These are phyloP conservation scores for Enteromius radiatus DNA, from an alignment of 2,797 vertebrate genomes.

Conservation along the genomic window DNA sequence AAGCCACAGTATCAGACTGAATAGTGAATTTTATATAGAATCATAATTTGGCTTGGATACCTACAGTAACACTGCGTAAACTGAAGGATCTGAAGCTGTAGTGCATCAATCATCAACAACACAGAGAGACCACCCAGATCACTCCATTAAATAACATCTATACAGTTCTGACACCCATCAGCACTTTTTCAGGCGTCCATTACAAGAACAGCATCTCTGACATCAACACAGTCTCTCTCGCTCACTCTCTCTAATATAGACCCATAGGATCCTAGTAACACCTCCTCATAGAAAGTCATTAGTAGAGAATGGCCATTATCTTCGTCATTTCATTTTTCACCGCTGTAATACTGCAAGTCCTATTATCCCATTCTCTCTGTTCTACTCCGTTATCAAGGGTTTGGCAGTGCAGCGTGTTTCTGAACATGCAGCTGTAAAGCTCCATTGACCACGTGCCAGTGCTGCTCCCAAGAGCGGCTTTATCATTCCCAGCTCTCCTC, in stretches of 20 bases:
- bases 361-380: neutral
- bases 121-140: constrained; percentile 7
- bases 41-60: neutral
- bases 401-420: constrained; percentile 4
- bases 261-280: neutral
- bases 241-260: neutral
- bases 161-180: constrained; percentile 19
- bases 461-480: constrained; percentile 12
- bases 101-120: neutral
- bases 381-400: neutral
- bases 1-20: neutral
- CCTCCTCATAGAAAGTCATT: neutral
- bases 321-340: neutral
- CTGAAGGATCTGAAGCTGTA: neutral
- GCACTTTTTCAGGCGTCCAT: constrained; percentile 19
- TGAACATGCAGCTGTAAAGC: constrained; percentile 12
- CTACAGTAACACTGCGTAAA: neutral
- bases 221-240: neutral
- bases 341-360: neutral
- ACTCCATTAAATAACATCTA: neutral
- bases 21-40: neutral
- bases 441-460: constrained; percentile 21
- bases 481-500: constrained; percentile 16
- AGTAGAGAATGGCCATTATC: neutral
- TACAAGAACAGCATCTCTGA: neutral